Conservation (phyloP, 2,888 invertebrate genomes). For the Sinopyrophorus schimmeli region DNA sequence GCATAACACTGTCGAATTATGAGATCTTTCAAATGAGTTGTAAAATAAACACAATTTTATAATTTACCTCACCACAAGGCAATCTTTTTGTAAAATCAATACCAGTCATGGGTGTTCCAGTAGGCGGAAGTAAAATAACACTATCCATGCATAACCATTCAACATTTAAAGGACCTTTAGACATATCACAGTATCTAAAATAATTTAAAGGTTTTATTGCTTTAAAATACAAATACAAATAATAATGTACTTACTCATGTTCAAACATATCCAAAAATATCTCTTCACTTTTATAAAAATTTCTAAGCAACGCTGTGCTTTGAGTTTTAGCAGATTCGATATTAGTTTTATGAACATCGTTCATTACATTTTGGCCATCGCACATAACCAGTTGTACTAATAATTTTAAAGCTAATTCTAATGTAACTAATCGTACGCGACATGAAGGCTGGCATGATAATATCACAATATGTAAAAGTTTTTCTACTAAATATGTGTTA, state of each 20-base stretch:
- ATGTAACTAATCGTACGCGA: slow-evolving; percentile 86
- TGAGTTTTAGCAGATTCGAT: slow-evolving; percentile 76
- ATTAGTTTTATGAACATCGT: slow-evolving; percentile 68
- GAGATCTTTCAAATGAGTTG: not conserved
- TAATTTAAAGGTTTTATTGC: too few relatives aligned
- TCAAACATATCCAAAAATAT: slow-evolving; percentile 99
- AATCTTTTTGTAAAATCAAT: slow-evolving; percentile 91
- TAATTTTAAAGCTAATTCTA: slow-evolving; percentile 85
- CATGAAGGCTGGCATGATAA: slow-evolving; percentile 88
- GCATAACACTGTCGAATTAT: not conserved
- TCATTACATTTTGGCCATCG: slow-evolving; percentile 63
- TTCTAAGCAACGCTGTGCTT: slow-evolving; percentile 81
- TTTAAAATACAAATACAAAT: too few relatives aligned
- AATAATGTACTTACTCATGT: slow-evolving; percentile 69
- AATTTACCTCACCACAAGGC: slow-evolving; percentile 91
- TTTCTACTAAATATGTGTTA: slow-evolving; percentile 80
- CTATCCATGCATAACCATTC: slow-evolving; percentile 98
- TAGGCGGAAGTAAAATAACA: slow-evolving; percentile 91
- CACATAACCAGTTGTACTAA: slow-evolving; percentile 69
- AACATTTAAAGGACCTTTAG: slow-evolving; percentile 82
- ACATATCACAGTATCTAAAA: slow-evolving; percentile 82
- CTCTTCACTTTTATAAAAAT: slow-evolving; percentile 96
- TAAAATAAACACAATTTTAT: not conserved
- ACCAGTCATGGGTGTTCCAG: slow-evolving; percentile 93
- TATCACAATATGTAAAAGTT: slow-evolving; percentile 79